Conservation (phyloP, 2,888 invertebrate species). For the Mesorhabditis sp. region DNA sequence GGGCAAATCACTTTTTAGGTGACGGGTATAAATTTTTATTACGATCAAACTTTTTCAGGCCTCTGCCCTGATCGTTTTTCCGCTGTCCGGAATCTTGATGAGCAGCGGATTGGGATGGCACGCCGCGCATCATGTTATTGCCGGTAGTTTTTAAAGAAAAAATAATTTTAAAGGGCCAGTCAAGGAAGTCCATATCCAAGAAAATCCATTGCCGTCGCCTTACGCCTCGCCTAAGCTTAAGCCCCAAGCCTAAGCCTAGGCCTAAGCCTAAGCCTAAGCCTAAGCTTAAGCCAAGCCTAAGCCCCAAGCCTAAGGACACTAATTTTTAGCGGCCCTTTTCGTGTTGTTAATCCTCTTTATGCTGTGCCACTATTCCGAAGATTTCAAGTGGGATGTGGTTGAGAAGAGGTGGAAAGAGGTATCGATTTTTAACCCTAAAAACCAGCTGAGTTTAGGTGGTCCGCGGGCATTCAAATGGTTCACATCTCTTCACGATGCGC, state of each 20-base stretch:
- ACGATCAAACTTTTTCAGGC: background rate
- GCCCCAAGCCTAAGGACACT: too few species aligned
- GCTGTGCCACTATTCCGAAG: constrained; percentile 1
- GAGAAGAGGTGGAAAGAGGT: background rate
- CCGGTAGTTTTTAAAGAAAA: background rate
- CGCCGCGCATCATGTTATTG: background rate
- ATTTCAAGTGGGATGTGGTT: constrained; percentile 2
- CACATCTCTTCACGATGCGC: background rate
- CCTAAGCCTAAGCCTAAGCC: too few species aligned
- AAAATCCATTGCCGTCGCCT: too few species aligned
- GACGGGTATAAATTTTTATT: background rate
- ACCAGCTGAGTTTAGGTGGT: background rate
- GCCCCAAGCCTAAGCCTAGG: too few species aligned
- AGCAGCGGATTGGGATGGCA: background rate
- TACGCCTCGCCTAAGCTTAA: too few species aligned
- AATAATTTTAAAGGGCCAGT: too few species aligned
- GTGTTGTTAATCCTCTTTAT: constrained; percentile 1
- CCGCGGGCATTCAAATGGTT: background rate
- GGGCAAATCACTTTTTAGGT: background rate
- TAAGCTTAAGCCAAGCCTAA: too few species aligned
- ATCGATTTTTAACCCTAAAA: background rate
- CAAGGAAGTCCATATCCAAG: too few species aligned
- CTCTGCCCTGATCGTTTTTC: background rate
- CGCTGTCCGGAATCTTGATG: background rate
- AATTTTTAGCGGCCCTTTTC: background rate